A percentile compares a stretch with the other conserved stretches of the same genome.
These are phyloP conservation scores for Luidia sarsii DNA, from an alignment of 53 echinoderm and acorn worm genomes.

Conservation along the genomic window DNA sequence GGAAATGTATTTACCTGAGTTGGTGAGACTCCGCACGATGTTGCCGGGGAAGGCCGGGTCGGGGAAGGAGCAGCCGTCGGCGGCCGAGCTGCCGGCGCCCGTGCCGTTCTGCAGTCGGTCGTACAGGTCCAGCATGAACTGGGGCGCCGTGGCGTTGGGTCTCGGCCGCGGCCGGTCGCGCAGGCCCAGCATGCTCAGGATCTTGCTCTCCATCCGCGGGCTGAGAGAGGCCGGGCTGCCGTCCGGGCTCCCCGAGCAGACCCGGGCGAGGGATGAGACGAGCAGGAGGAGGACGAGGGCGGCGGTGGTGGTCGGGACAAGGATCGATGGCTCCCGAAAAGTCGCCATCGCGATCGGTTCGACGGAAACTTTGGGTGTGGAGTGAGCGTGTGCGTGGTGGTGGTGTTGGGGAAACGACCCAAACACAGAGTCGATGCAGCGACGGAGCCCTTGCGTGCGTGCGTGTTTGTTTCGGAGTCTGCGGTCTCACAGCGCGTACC, in stretches of 20 bases:
- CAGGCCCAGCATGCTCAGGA: constrained; percentile 83
- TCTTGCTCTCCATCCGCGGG: constrained; percentile 81
- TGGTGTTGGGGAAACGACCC: too few species aligned
- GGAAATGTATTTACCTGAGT: constrained; percentile 72
- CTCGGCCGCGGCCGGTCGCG: constrained; percentile 77
- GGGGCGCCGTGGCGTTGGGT: constrained; percentile 92
- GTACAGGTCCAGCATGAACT: constrained; percentile 98
- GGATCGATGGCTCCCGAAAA: too few species aligned
- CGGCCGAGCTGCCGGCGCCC: constrained; percentile 20
- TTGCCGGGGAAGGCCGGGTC: constrained; percentile 85
- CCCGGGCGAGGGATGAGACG: constrained; percentile 10
- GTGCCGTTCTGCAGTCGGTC: constrained; percentile 45
- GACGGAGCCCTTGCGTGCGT: too few species aligned
- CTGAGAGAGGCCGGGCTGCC: constrained; percentile 43
- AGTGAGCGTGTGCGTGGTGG: too few species aligned
- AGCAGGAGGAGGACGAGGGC: constrained; percentile 6
- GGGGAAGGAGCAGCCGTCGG: constrained; percentile 61
- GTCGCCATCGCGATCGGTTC: too few species aligned
- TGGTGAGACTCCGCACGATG: constrained; percentile 90
- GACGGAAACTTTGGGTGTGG: too few species aligned
- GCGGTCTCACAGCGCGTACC: too few species aligned
- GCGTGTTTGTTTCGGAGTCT: too few species aligned
- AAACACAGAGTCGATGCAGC: too few species aligned
- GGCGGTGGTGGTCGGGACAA: constrained; percentile 1
- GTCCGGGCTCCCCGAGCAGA: too few species aligned